Evolutionary conservation across 2,797 vertebrate genomes (phyloP).

Genomic region (Onychomys torridus): DNA sequence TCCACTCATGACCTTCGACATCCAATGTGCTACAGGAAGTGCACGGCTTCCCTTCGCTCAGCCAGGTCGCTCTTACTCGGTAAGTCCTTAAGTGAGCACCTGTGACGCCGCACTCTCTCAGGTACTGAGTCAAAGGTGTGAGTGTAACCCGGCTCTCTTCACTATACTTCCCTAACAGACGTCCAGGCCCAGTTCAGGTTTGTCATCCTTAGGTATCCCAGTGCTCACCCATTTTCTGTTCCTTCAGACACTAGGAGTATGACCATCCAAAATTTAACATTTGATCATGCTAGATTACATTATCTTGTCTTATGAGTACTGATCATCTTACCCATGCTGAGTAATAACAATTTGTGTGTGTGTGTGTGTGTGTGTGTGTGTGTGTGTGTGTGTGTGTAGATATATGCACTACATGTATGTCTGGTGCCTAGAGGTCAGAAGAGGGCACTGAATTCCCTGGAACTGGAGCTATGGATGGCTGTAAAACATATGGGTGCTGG

Average conservation of each 20-base stretch:
- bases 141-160: not conserved
- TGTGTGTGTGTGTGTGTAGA: not conserved
- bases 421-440: not conserved
- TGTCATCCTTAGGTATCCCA: not conserved
- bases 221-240: not conserved
- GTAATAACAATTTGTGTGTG: not conserved
- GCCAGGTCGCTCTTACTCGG: not conserved
- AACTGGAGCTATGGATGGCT: not conserved
- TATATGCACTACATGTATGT: not conserved
- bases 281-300: not conserved
- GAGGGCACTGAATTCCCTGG: not conserved
- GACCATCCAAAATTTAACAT: not conserved
- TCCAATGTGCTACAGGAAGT: not conserved
- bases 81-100: not conserved
- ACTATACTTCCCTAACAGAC: no score
- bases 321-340: not conserved
- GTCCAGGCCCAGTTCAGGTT: not conserved
- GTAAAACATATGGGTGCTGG: not conserved
- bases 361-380: not conserved
- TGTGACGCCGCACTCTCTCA: not conserved
- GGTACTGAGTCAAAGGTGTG: not conserved
- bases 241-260: not conserved
- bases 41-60: not conserved
- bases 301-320: not conserved
- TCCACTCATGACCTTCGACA: not conserved